Percentiles rank a stretch among this genome's conserved stretches.
Conservation (phyloP, 2,113 vertebrate species). For the Vulpes vulpes region DNA sequence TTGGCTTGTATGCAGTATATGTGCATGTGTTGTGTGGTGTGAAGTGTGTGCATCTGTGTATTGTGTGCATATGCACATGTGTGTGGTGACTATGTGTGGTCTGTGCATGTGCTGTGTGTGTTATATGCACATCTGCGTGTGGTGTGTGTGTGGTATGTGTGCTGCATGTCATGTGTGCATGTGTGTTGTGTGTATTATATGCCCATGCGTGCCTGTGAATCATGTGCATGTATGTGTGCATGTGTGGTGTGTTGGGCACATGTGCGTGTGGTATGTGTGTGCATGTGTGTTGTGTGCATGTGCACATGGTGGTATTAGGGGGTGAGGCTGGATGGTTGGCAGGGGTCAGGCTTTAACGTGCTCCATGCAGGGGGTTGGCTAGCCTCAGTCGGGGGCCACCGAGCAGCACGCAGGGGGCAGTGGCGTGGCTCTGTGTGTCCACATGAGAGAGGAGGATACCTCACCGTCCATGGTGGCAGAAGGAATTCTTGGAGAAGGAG, state of each 20-base stretch:
- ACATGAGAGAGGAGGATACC: fast-evolving
- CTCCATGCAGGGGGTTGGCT: background rate
- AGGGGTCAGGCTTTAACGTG: background rate
- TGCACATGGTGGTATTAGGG: fast-evolving
- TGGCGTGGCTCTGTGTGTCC: fast-evolving
- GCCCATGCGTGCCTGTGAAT: background rate
- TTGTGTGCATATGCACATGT: background rate
- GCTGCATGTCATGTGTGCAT: background rate
- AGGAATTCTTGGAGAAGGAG: constrained; percentile 3
- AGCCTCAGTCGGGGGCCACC: background rate
- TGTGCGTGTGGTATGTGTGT: fast-evolving
- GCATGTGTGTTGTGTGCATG: background rate
- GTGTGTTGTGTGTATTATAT: background rate
- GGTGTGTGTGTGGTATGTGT: background rate
- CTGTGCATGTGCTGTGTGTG: background rate
- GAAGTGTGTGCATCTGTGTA: background rate
- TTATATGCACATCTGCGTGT: too few species aligned
- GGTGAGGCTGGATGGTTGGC: background rate
- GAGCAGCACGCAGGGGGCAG: fast-evolving
- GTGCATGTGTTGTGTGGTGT: background rate
- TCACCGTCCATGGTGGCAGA: background rate
- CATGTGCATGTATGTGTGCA: too few species aligned
- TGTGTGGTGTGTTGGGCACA: background rate
- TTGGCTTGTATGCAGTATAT: background rate
- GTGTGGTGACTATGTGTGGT: background rate